Evolutionary conservation across 2,797 vertebrate species (phyloP).

Genomic region (Myioborus miniatus): DNA sequence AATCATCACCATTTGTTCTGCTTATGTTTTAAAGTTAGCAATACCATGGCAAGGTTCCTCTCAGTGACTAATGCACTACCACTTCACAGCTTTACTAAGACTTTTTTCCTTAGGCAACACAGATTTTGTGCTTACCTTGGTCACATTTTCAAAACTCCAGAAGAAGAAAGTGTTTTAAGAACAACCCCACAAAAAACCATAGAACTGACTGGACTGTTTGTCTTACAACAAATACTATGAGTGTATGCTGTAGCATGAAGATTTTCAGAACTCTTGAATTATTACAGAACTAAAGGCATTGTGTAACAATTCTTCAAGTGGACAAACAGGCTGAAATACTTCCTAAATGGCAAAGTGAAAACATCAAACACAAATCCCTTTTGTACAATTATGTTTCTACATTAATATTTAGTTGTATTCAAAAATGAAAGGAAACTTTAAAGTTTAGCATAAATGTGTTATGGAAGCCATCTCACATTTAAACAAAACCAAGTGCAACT

Average conservation of each 20-base stretch:
- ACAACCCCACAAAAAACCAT: not conserved
- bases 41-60: accelerated
- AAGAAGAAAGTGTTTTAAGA: not conserved
- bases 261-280: not conserved
- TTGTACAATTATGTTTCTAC: not conserved
- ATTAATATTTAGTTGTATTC: not conserved
- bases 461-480: not conserved
- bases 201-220: not conserved
- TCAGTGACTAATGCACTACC: not conserved
- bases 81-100: not conserved
- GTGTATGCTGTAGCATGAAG: not conserved
- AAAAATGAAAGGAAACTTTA: not conserved
- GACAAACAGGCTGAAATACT: not conserved
- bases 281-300: not conserved
- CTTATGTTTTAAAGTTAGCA: not conserved
- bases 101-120: not conserved
- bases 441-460: not conserved
- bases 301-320: not conserved
- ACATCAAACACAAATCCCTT: not conserved
- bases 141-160: not conserved
- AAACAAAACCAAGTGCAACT: not conserved
- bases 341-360: not conserved
- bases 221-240: not conserved
- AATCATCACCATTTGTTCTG: not conserved
- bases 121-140: not conserved